Percentiles rank a stretch among this genome's conserved stretches.
These are phyloP conservation scores for Aethes cnicana DNA, from an alignment of 2,888 invertebrate species.

Conservation along the genomic window DNA sequence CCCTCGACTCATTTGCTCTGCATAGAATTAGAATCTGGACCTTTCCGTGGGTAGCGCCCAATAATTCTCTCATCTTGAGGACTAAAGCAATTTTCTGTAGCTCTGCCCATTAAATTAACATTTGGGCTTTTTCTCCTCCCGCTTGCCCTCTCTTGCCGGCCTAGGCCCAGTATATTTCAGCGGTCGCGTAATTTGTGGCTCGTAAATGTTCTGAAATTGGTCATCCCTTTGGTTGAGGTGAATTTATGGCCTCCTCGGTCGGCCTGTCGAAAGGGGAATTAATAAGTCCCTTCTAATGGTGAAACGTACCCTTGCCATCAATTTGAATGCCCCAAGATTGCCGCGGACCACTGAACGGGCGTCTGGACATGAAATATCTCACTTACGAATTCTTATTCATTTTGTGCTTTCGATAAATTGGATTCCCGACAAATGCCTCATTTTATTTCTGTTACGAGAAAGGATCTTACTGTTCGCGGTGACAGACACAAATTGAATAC, in stretches of 20 bases:
- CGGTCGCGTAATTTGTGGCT: conserved; percentile 82
- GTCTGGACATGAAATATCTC: conserved; percentile 71
- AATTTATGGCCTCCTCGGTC: conserved; percentile 81
- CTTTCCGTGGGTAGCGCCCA: conserved; percentile 62
- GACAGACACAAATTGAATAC: conserved; percentile 40
- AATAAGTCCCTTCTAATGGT: conserved; percentile 82
- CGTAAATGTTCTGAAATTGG: conserved; percentile 83
- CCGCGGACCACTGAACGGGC: conserved; percentile 66
- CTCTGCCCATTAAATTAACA: conserved; percentile 80
- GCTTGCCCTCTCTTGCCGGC: conserved; percentile 61
- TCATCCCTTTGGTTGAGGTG: conserved; percentile 82
- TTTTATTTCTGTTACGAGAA: conserved; percentile 53
- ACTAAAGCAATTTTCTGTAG: conserved; percentile 75
- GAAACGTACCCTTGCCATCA: conserved; percentile 81
- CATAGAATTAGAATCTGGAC: conserved; percentile 76
- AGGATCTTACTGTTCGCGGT: conserved; percentile 39
- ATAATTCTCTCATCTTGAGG: conserved; percentile 72
- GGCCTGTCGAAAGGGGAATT: conserved; percentile 82
- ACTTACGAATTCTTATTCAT: conserved; percentile 68
- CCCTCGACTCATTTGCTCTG: conserved; percentile 72
- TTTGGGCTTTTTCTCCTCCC: conserved; percentile 75
- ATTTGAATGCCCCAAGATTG: conserved; percentile 80
- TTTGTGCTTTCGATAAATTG: conserved; percentile 64
- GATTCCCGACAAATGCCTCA: conserved; percentile 55
- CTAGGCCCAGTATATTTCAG: conserved; percentile 78